These are phyloP conservation scores for Limnothrissa miodon DNA, from an alignment of 2,113 vertebrate species.

Conservation along the genomic window DNA sequence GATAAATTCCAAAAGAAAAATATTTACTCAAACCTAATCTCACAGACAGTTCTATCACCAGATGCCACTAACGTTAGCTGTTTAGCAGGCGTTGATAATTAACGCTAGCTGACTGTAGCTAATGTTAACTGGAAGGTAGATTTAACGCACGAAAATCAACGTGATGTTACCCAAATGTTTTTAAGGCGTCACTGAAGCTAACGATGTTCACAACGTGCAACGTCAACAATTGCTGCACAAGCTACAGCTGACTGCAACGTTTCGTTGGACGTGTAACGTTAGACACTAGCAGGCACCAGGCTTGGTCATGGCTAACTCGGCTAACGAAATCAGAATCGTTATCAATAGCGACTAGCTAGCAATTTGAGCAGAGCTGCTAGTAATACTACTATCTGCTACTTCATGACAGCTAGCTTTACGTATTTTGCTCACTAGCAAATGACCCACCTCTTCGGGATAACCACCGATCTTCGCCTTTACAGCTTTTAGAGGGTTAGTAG, in stretches of 20 bases:
- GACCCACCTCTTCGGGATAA: not conserved
- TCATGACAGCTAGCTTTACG: not conserved
- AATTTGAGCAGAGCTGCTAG: not conserved
- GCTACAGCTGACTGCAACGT: not conserved
- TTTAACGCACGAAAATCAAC: not conserved
- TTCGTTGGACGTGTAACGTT: not conserved
- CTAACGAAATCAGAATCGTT: constrained; percentile 4
- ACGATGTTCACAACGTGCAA: not conserved
- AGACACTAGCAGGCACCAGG: not conserved
- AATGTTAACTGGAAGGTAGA: not conserved
- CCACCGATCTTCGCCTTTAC: not conserved
- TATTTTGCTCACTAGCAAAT: not conserved
- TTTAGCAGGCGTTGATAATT: not conserved
- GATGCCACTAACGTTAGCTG: not conserved
- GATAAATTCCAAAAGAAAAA: not conserved
- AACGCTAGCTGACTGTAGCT: not conserved
- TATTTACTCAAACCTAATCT: not conserved
- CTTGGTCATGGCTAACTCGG: not conserved
- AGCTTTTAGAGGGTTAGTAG: not conserved
- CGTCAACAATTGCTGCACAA: not conserved
- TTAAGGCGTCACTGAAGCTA: not conserved
- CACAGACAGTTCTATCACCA: no score
- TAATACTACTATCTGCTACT: not conserved
- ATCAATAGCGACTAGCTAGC: not conserved
- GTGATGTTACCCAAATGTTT: no score